Conservation (phyloP, 2,888 invertebrate genomes). For the Callyntrura sp. region DNA sequence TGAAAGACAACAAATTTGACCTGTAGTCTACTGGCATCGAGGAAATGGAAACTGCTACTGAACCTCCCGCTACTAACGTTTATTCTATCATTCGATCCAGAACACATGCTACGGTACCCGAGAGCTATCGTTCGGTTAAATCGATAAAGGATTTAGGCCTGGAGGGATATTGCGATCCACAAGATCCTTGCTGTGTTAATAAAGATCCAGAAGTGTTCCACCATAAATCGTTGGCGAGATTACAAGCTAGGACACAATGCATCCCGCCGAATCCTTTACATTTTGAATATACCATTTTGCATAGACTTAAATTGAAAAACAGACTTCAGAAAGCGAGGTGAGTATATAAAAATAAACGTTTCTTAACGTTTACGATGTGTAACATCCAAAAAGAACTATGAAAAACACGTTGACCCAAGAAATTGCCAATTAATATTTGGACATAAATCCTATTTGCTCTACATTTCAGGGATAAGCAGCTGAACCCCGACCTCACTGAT, state of each 20-base stretch:
- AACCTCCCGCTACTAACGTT: not conserved
- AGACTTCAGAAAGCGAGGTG: not conserved
- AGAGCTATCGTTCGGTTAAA: not conserved
- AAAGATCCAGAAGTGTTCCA: slow-evolving; percentile 32
- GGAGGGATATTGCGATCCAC: slow-evolving; percentile 30
- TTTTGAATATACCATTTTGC: slow-evolving; percentile 47
- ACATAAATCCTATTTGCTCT: too few species aligned
- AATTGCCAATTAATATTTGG: not conserved
- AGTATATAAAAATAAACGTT: not conserved
- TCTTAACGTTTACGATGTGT: too few species aligned
- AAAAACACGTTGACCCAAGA: too few species aligned
- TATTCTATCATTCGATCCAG: not conserved
- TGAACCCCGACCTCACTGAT: not conserved
- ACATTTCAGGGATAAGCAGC: not conserved
- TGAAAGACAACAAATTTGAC: not conserved
- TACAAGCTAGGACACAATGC: not conserved
- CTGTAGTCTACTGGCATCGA: not conserved
- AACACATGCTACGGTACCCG: not conserved
- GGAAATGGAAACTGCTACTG: not conserved
- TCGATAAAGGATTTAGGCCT: not conserved
- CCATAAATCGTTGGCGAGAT: not conserved
- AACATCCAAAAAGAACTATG: too few species aligned
- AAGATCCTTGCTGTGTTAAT: slow-evolving; percentile 43
- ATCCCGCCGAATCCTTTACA: slow-evolving; percentile 21
- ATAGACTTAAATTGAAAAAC: slow-evolving; percentile 20